Evolutionary conservation across 2,888 invertebrate species (phyloP), one percentile per base, ranked within the genome.

Genomic region (Lepidochitona cinerea): DNA sequence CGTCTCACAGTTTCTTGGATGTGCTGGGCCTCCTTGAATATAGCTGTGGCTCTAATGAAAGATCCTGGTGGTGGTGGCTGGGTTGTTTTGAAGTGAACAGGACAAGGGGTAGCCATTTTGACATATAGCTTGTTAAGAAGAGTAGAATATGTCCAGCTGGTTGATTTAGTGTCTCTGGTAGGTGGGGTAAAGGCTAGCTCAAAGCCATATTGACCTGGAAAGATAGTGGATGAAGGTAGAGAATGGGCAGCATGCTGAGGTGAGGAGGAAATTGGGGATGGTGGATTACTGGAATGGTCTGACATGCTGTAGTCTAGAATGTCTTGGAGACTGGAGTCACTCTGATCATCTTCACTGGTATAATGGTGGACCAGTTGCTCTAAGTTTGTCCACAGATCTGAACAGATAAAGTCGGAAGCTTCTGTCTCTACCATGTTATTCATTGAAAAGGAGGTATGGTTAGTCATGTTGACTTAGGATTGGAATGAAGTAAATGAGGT

Each of bases 141-240:
- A 26, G 4, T 59, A 32, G 59, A 59, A 26, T 59, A 59, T 59
- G 59, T 59, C 59, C 59, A 59, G 4, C 29, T 59, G 23, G 59
- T 59, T 14, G 59, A 59, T 29, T 59, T 59, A 14, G 59, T 59
- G 23, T 7, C 59, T 26, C 29, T 59, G 23, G 18, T 29, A 4
- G 59, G 59, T 26, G 59, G 59, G 4, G 59, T 29, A 59, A 59
- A 59, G 14, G 59, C 23, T 4, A 59, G 23, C 7, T 59, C 23
- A 26, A 59, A 59, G 23, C 59, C 59, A 32, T 59, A 59, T 14
- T 59, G 26, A 1, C 59, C 59, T 29, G 59, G 59, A 26, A 29
- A 59, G 29, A 29, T 18, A 32, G 59, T 59, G 26, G 59, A 23
- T 12, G 59, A 59, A 4, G 74, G 14, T 75, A 49, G 14, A 59